Conservation (phyloP, 1,140 invertebrate species). For the Drosophila quadrilineata region DNA sequence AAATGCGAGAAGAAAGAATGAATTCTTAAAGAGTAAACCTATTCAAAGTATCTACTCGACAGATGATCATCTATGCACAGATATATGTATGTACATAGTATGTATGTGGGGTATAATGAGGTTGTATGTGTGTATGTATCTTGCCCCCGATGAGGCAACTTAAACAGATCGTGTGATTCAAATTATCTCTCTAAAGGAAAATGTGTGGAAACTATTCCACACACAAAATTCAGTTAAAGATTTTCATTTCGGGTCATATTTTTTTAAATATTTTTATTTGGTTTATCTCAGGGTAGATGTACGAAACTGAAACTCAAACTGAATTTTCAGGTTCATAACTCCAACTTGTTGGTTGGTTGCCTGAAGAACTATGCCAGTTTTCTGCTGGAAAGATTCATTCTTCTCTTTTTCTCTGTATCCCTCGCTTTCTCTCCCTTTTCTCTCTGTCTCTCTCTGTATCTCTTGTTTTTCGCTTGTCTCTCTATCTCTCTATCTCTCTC, state of each 20-base stretch:
- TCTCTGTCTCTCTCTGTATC: neutral
- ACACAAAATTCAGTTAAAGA: slow-evolving; percentile 3
- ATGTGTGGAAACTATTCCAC: slow-evolving; percentile 4
- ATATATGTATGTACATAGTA: no score
- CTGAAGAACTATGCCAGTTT: no score
- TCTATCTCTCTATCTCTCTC: neutral
- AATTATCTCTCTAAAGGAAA: slow-evolving; percentile 18
- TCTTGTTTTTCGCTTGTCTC: neutral
- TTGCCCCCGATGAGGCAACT: slow-evolving; percentile 4
- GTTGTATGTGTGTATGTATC: neutral
- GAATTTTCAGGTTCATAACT: no score
- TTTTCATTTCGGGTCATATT: no score
- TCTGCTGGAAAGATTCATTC: neutral
- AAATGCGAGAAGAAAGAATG: slow-evolving; percentile 15
- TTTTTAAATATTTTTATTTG: no score
- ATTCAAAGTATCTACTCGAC: no score
- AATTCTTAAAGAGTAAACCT: slow-evolving; percentile 12
- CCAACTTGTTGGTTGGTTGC: no score
- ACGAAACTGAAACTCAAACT: no score
- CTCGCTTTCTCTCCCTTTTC: neutral
- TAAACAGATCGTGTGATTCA: slow-evolving; percentile 23
- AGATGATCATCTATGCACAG: no score
- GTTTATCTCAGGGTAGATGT: no score
- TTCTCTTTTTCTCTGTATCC: neutral
- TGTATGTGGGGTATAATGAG: neutral